Evolutionary conservation across 2,113 vertebrate species (phyloP).

Genomic region (Xiphorhynchus elegans): DNA sequence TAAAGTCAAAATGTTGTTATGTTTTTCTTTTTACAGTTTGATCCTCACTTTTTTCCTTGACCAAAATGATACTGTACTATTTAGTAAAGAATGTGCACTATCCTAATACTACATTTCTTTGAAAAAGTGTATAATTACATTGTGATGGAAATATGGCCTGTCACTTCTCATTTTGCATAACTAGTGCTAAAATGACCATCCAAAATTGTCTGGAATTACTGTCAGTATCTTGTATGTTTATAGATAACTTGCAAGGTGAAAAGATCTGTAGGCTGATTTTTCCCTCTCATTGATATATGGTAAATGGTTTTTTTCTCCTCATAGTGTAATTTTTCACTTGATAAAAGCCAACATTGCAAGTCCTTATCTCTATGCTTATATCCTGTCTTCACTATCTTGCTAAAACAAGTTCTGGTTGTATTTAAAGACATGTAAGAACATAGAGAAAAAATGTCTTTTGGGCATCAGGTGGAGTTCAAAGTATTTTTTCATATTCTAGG

Average conservation of each 20-base stretch:
- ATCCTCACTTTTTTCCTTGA: background rate
- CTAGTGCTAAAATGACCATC: background rate
- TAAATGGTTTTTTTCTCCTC: background rate
- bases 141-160: background rate
- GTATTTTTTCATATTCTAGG: background rate
- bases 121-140: background rate
- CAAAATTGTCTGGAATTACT: background rate
- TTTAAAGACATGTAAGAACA: background rate
- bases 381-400: background rate
- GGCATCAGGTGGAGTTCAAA: background rate
- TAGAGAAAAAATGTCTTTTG: background rate
- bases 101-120: background rate
- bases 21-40: background rate
- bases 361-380: background rate
- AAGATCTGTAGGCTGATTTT: background rate
- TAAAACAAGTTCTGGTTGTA: background rate
- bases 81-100: background rate
- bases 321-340: background rate
- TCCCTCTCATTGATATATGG: background rate
- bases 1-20: background rate
- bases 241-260: background rate
- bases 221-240: background rate
- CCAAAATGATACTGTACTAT: background rate
- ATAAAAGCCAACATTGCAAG: background rate
- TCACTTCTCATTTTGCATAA: background rate